A percentile compares a stretch with the other conserved stretches of the same genome.
These are phyloP conservation scores for Thera britannica DNA, from an alignment of 2,888 invertebrate species.

Conservation along the genomic window DNA sequence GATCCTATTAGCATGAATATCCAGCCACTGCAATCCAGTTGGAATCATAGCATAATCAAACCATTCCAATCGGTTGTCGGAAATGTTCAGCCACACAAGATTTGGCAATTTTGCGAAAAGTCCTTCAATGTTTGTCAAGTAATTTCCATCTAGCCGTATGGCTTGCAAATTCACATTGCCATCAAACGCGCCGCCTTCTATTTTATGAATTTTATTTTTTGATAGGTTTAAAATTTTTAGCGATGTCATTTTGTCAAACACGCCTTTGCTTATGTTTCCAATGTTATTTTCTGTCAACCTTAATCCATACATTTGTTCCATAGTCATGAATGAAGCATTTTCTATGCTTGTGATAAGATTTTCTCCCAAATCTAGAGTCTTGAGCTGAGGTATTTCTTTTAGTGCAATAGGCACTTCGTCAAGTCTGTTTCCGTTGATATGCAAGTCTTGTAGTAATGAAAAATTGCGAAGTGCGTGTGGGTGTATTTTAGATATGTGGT, in stretches of 20 bases:
- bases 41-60: constrained; percentile 95
- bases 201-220: constrained; percentile 91
- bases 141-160: constrained; percentile 92
- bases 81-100: constrained; percentile 94
- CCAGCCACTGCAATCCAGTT: constrained; percentile 92
- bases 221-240: constrained; percentile 93
- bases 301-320: constrained; percentile 92
- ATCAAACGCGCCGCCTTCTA: constrained; percentile 92
- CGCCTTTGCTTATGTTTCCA: constrained; percentile 91
- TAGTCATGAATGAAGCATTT: constrained; percentile 91
- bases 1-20: constrained; percentile 93
- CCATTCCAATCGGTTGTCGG: constrained; percentile 92
- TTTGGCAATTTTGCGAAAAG: constrained; percentile 92
- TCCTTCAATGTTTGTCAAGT: constrained; percentile 90
- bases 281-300: constrained; percentile 94
- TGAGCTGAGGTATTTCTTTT: constrained; percentile 89
- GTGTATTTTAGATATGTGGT: constrained; percentile 90
- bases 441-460: constrained; percentile 91
- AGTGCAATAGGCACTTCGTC: constrained; percentile 90
- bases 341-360: constrained; percentile 92
- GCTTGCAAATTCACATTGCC: constrained; percentile 91
- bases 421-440: constrained; percentile 92
- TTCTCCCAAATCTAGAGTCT: constrained; percentile 93
- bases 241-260: constrained; percentile 90
- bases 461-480: constrained; percentile 91